phyloP scores from a whole-genome alignment of 2,797 vertebrate species.

The Hemibagrus guttatus region DNA sequence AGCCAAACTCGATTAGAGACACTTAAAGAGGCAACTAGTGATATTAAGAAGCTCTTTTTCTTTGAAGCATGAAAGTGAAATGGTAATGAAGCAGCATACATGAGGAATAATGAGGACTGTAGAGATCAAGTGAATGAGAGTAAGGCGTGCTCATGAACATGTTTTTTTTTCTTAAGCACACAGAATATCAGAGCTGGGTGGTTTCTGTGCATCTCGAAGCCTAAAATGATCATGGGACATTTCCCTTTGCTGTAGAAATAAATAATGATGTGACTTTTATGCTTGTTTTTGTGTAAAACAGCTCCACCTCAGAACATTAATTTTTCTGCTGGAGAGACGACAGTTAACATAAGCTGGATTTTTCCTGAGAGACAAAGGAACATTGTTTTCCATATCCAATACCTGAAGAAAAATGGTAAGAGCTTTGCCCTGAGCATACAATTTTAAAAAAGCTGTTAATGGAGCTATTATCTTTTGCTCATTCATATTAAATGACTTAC shows the following conservation, averaged over 20 bases:
- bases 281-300: slow-evolving; percentile 56
- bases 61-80: slow-evolving; percentile 18
- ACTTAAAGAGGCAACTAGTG: neutral
- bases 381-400: slow-evolving; percentile 77
- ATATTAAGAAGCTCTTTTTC: slow-evolving; percentile 8
- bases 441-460: neutral
- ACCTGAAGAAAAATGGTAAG: slow-evolving; percentile 74
- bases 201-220: neutral
- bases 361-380: slow-evolving; percentile 78
- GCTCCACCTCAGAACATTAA: slow-evolving; percentile 75
- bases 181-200: neutral
- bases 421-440: neutral
- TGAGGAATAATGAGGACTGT: slow-evolving; percentile 14
- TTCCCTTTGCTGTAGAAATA: neutral
- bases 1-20: neutral
- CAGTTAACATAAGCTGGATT: slow-evolving; percentile 81
- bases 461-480: neutral
- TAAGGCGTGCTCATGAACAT: neutral
- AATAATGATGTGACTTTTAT: neutral
- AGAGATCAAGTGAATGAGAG: neutral
- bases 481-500: slow-evolving; percentile 27
- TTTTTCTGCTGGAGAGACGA: slow-evolving; percentile 72
- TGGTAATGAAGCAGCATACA: slow-evolving; percentile 9
- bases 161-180: neutral
- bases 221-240: neutral